A percentile compares a stretch with the other conserved stretches of the same genome.
Conservation (phyloP, 1,140 invertebrate species). For the Cotesia typhae region DNA sequence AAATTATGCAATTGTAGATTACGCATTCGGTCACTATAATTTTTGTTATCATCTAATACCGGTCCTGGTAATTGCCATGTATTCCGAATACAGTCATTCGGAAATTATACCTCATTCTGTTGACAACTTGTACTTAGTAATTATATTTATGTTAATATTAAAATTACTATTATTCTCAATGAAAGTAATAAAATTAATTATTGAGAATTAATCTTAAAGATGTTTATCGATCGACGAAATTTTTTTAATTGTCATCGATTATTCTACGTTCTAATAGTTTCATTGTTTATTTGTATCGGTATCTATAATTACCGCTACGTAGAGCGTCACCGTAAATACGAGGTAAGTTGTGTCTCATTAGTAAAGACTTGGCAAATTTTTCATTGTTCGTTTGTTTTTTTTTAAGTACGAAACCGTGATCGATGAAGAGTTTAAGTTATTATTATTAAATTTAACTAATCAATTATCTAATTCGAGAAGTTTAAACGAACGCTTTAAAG, state of each 20-base stretch:
- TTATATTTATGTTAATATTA: neutral
- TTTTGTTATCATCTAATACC: conserved; percentile 32
- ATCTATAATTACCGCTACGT: conserved; percentile 7
- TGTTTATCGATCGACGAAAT: neutral
- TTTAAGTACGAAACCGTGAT: too few species aligned
- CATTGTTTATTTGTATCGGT: neutral
- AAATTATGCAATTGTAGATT: conserved; percentile 33
- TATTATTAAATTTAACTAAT: too few species aligned
- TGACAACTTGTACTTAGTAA: conserved; percentile 15
- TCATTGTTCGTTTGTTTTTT: too few species aligned
- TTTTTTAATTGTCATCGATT: neutral
- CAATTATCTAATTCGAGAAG: too few species aligned
- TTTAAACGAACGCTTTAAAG: conserved; percentile 55
- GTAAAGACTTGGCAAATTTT: too few species aligned
- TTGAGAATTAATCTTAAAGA: too few species aligned
- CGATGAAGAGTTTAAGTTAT: too few species aligned
- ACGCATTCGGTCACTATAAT: conserved; percentile 29
- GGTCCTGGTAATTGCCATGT: neutral
- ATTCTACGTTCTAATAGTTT: neutral
- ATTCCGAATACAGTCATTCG: conserved; percentile 6
- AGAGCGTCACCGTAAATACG: neutral
- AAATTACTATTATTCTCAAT: neutral
- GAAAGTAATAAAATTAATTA: neutral
- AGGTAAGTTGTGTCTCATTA: conserved; percentile 10
- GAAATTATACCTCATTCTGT: conserved; percentile 19